These are phyloP conservation scores for Labroides dimidiatus DNA, from an alignment of 2,797 vertebrate genomes.

Conservation along the genomic window DNA sequence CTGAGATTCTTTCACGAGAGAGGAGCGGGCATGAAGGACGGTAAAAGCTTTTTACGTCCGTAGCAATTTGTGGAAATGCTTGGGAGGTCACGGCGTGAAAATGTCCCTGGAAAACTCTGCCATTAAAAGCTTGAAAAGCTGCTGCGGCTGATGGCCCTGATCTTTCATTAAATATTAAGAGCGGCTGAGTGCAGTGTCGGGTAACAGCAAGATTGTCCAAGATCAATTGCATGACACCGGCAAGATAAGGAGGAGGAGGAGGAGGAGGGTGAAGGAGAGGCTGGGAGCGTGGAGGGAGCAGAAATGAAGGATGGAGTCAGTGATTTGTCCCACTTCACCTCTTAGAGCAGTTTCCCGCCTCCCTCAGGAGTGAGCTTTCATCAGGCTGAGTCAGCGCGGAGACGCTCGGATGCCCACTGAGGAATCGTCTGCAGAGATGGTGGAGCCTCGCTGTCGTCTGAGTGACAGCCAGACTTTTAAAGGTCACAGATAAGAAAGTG, in stretches of 20 bases:
- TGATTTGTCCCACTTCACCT: background rate
- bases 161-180: conserved; percentile 77
- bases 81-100: conserved; percentile 31
- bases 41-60: conserved; percentile 49
- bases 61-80: conserved; percentile 31
- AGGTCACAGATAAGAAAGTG: conserved; percentile 31
- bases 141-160: conserved; percentile 23
- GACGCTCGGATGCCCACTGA: background rate
- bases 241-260: background rate
- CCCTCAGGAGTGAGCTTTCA: conserved; percentile 1
- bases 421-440: background rate
- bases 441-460: background rate
- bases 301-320: conserved; percentile 23
- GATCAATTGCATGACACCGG: conserved; percentile 54
- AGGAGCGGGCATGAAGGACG: background rate
- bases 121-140: conserved; percentile 61
- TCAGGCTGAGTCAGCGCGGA: conserved; percentile 14
- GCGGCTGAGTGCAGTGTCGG: conserved; percentile 74
- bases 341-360: background rate
- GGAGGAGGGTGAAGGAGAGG: conserved; percentile 9
- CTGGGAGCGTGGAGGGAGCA: background rate
- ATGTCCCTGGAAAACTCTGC: conserved; percentile 39
- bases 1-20: background rate
- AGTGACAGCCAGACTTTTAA: conserved; percentile 7
- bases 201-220: conserved; percentile 57